Conservation (phyloP, 2,797 vertebrate genomes). For the Catostomus latipinnis region DNA sequence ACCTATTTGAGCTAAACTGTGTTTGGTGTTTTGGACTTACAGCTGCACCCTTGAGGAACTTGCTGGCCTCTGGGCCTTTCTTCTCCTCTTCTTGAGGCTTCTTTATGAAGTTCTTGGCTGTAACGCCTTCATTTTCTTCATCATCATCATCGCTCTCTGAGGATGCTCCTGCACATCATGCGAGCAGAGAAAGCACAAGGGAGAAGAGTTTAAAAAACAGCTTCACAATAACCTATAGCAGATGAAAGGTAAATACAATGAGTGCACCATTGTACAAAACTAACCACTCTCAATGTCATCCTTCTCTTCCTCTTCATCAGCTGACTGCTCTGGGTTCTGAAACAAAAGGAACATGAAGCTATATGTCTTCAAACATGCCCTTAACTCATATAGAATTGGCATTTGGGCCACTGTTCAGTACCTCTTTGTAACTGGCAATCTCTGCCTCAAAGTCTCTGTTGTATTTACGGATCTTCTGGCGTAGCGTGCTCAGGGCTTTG, state of each 20-base stretch:
- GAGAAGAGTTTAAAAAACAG: neutral
- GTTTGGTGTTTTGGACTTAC: conserved; percentile 65
- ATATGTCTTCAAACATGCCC: neutral
- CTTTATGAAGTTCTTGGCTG: conserved; percentile 84
- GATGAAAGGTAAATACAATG: neutral
- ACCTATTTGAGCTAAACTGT: neutral
- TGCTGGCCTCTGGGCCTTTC: conserved; percentile 75
- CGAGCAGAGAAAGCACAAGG: neutral
- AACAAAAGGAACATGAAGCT: neutral
- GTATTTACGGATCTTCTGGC: conserved; percentile 94
- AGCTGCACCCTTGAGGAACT: conserved; percentile 85
- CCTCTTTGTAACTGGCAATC: conserved; percentile 87
- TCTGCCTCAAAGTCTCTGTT: conserved; percentile 89
- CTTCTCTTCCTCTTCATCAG: conserved; percentile 90
- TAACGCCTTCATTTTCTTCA: conserved; percentile 68
- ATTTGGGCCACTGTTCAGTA: conserved; percentile 52
- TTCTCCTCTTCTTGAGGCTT: conserved; percentile 79
- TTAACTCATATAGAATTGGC: neutral
- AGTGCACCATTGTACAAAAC: no score
- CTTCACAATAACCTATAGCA: neutral
- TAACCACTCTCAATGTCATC: conserved; percentile 84
- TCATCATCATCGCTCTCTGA: conserved; percentile 76
- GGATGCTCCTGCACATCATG: conserved; percentile 67
- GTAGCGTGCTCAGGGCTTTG: conserved; percentile 90
- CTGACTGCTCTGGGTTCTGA: conserved; percentile 90